Percentiles rank a stretch among this genome's conserved stretches.
Evolutionary conservation across 2,888 invertebrate species (phyloP).

Genomic region (Taphrorychus bicolor): DNA sequence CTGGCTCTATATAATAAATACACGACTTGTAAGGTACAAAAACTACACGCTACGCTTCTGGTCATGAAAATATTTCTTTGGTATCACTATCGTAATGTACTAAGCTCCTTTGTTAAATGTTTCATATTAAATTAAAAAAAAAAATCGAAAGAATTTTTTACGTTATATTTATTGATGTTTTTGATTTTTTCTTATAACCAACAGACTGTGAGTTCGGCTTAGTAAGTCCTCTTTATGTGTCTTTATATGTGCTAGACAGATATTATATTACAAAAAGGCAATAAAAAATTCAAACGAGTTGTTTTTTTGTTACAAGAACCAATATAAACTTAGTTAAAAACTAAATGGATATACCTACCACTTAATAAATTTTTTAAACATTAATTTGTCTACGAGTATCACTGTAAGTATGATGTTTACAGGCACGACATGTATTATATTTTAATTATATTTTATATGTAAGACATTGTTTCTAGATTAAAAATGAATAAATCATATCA

Average conservation of each 20-base stretch:
- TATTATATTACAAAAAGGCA: no score
- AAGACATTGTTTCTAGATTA: not conserved
- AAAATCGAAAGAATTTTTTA: conserved; percentile 9
- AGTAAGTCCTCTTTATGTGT: no score
- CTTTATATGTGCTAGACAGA: no score
- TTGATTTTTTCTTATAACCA: no score
- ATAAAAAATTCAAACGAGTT: not conserved
- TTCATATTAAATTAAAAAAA: not conserved
- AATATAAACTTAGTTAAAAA: not conserved
- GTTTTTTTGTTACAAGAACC: not conserved
- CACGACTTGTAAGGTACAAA: conserved; percentile 51
- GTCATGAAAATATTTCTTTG: conserved; percentile 57
- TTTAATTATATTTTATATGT: not conserved
- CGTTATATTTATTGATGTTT: not conserved
- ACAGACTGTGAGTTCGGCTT: no score
- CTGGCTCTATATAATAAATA: not conserved
- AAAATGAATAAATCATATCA: not conserved
- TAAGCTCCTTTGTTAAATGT: conserved; percentile 14
- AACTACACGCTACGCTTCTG: conserved; percentile 54
- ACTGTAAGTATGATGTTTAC: conserved; percentile 51
- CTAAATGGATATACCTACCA: not conserved
- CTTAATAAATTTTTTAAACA: conserved; percentile 41
- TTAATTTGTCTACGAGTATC: conserved; percentile 41
- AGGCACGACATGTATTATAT: conserved; percentile 54
- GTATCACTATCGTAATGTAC: conserved; percentile 34